phyloP scores from a whole-genome alignment of 2,797 vertebrate species.

The Arctocebus calabarensis region DNA sequence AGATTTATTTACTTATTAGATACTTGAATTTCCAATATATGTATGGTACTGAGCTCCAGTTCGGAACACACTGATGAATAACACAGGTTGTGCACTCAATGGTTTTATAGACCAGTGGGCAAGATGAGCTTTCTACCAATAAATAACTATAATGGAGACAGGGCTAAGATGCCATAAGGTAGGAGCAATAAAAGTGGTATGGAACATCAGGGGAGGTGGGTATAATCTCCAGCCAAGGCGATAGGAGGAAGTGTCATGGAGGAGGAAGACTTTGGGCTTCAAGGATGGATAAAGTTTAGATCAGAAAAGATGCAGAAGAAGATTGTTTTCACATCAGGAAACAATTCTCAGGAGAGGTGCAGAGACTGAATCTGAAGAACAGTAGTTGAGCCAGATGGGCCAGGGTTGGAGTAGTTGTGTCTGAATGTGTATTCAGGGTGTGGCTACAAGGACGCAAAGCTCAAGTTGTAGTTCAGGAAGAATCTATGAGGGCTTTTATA shows the following conservation, averaged over 20 bases:
- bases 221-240: neutral
- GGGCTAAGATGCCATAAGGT: neutral
- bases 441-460: neutral
- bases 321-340: neutral
- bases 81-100: neutral
- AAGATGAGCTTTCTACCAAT: slow-evolving; percentile 46
- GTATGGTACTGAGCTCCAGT: neutral
- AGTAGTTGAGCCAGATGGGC: neutral
- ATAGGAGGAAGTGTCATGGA: neutral
- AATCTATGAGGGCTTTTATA: neutral
- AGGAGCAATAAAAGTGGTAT: neutral
- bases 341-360: neutral
- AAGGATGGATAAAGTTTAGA: neutral
- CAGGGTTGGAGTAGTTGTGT: neutral
- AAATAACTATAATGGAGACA: slow-evolving; percentile 51
- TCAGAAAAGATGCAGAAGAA: neutral
- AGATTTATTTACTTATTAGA: neutral
- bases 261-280: neutral
- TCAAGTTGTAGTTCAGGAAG: neutral
- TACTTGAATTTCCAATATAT: slow-evolving; percentile 30
- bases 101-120: slow-evolving; percentile 36
- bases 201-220: neutral
- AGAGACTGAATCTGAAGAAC: neutral
- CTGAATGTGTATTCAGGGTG: accelerated
- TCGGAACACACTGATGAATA: slow-evolving; percentile 4